Percentiles rank a stretch among this genome's conserved stretches.
phyloP scores from a whole-genome alignment of 2,113 vertebrate genomes.

The zebrafish (Danio rerio) region GRCz12tu NC_133198.1:21040501-21041000 shows the following conservation, averaged over 20 bases:
- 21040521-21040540: background rate
- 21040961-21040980: no score
- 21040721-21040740: background rate
- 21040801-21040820: no score
- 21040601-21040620: conserved; percentile 2
- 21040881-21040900: no score
- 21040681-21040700: background rate
- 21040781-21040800: no score
- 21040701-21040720: background rate
- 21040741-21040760: background rate
- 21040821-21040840: no score
- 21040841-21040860: no score
- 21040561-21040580: background rate
- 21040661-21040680: conserved; percentile 3
- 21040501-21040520: background rate
- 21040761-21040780: no score
- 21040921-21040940: no score
- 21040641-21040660: background rate
- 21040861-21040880: no score
- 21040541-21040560: background rate
- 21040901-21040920: no score
- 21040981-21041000: no score
- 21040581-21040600: conserved; percentile 10
- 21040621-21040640: conserved; percentile 2
- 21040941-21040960: no score